Percentiles rank a stretch among this genome's conserved stretches.
Conservation (phyloP, 64 coral and sea anemone genomes). For the Actinia equina region DNA sequence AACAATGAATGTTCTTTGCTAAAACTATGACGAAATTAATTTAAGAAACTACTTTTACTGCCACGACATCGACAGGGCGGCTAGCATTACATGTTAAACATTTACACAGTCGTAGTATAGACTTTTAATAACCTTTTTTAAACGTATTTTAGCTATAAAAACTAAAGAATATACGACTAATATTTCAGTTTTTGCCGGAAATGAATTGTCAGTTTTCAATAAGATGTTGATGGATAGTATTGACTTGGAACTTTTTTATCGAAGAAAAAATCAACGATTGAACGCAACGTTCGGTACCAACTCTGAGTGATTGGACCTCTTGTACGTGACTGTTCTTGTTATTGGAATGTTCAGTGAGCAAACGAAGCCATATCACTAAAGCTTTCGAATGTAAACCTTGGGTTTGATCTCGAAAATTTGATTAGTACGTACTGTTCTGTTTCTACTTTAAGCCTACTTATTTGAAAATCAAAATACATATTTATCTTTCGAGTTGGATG, state of each 20-base stretch:
- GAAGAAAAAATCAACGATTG: neutral
- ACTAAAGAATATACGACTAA: neutral
- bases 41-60: neutral
- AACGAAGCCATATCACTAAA: neutral
- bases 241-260: neutral
- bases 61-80: no score
- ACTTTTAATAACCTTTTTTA: slow-evolving; percentile 2
- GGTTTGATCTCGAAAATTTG: neutral
- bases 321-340: neutral
- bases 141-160: neutral
- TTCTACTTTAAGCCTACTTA: neutral
- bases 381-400: neutral
- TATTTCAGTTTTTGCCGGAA: neutral
- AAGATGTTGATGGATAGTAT: neutral
- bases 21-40: neutral
- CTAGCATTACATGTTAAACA: neutral
- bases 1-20: neutral
- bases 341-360: neutral
- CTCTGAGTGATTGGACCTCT: neutral
- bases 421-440: neutral
- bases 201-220: slow-evolving; percentile 1
- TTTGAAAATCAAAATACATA: neutral
- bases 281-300: neutral
- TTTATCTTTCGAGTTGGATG: neutral
- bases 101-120: neutral